Percentiles rank a stretch among this genome's conserved stretches.
phyloP scores from a whole-genome alignment of 2,888 invertebrate genomes.

The Pristionchus entomophagus region DNA sequence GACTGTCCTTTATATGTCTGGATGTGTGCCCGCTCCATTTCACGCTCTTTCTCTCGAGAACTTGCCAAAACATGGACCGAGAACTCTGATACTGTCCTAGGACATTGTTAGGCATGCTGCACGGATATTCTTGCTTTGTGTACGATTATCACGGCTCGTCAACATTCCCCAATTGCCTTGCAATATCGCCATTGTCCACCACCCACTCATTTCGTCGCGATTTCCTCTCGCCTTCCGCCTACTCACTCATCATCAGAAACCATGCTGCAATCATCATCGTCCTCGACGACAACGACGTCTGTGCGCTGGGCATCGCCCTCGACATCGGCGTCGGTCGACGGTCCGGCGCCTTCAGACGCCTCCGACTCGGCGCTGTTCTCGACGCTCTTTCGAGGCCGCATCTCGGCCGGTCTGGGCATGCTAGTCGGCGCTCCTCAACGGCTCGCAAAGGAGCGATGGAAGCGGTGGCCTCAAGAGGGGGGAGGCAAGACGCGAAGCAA shows the following conservation, averaged over 20 bases:
- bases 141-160: no score
- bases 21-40: no score
- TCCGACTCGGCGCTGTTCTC: conserved; percentile 22
- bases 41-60: no score
- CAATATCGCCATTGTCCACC: neutral
- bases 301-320: neutral
- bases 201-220: neutral
- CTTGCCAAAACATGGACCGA: no score
- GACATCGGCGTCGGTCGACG: neutral
- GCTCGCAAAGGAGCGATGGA: neutral
- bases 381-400: neutral
- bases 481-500: neutral
- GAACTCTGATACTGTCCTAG: no score
- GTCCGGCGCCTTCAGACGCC: neutral
- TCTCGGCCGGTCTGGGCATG: neutral
- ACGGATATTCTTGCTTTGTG: no score
- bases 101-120: no score
- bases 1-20: no score
- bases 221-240: neutral
- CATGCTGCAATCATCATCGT: neutral
- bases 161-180: neutral
- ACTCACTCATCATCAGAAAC: neutral
- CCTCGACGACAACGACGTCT: neutral
- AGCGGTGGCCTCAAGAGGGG: conserved; percentile 6
- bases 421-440: neutral